Evolutionary conservation across 2,797 vertebrate genomes (phyloP).

Genomic region (Hemitrygon akajei): DNA sequence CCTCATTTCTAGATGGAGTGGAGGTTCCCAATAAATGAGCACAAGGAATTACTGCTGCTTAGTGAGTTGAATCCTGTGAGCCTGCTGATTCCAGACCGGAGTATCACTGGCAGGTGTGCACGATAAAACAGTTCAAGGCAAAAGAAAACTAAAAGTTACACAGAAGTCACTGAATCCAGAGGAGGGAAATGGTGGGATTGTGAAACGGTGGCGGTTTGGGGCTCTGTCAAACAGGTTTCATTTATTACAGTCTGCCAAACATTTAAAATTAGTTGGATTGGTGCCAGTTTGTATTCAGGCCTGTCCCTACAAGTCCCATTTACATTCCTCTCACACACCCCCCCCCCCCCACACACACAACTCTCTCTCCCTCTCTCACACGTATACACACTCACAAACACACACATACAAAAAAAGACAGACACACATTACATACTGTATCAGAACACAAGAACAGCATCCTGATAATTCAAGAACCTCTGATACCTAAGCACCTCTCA

Average conservation of each 20-base stretch:
- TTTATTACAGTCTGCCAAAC: constrained; percentile 18
- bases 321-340: no score
- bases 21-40: neutral
- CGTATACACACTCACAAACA: no score
- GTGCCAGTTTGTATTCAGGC: neutral
- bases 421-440: no score
- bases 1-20: neutral
- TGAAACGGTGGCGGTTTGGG: neutral
- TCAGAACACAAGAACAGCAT: no score
- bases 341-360: no score
- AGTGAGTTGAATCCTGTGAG: no score
- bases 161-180: neutral
- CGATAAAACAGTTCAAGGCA: neutral
- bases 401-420: no score
- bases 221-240: constrained; percentile 27
- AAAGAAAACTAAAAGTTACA: neutral
- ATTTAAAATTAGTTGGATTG: neutral
- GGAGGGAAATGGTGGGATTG: neutral
- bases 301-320: neutral
- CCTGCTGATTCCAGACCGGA: neutral
- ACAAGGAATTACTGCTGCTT: neutral
- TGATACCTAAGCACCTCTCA: no score
- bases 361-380: neutral
- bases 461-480: no score
- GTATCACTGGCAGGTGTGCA: neutral